Percentiles rank a stretch among this genome's conserved stretches.
Evolutionary conservation across 1,140 invertebrate species (phyloP).

Genomic region (Rhizoglyphus robini): DNA sequence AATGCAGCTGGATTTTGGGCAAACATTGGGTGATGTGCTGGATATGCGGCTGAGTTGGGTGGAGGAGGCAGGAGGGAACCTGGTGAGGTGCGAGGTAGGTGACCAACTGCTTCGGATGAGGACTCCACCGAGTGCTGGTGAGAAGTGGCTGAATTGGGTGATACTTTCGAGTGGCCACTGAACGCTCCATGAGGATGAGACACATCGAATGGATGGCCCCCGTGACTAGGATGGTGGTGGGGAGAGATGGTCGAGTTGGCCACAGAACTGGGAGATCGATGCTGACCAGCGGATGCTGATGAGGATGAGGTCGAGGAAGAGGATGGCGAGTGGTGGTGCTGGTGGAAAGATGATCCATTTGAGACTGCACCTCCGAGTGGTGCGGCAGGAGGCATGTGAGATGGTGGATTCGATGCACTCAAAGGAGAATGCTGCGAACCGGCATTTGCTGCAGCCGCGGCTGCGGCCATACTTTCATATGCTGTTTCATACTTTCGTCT

Average conservation of each 20-base stretch:
- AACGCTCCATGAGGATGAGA: neutral
- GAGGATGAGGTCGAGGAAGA: neutral
- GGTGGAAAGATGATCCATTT: neutral
- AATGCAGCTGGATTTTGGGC: neutral
- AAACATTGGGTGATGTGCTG: conserved; percentile 6
- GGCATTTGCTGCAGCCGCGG: neutral
- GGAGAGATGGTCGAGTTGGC: neutral
- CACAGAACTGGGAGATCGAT: neutral
- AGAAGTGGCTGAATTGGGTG: neutral
- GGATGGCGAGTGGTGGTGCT: neutral
- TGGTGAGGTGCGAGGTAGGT: neutral
- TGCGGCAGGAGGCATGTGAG: neutral
- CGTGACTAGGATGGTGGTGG: neutral
- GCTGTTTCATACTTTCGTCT: conserved; percentile 1
- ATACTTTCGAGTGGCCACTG: neutral
- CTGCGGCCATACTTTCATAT: neutral
- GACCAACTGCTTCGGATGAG: neutral
- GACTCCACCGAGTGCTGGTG: neutral
- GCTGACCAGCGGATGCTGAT: neutral
- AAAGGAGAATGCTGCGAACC: neutral
- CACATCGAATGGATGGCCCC: neutral
- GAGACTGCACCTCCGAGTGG: neutral
- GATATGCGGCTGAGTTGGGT: neutral
- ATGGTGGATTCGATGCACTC: too few relatives aligned
- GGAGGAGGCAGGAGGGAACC: neutral